Percentiles rank a stretch among this genome's conserved stretches.
Conservation (phyloP, 2,888 invertebrate species). For the Ophion ellenae region DNA sequence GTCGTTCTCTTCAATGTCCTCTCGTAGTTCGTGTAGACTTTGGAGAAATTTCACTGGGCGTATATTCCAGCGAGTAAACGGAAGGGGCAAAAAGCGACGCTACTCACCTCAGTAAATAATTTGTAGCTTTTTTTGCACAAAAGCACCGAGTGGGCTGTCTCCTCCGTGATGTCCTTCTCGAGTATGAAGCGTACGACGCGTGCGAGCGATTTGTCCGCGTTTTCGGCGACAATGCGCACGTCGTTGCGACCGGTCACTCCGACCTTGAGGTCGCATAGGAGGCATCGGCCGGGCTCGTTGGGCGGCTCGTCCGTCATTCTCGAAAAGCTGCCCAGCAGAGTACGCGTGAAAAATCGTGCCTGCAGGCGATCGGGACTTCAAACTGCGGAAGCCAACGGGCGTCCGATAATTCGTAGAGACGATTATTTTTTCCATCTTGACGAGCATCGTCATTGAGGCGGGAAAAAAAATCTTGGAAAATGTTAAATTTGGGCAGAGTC, state of each 20-base stretch:
- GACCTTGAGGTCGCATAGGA: constrained; percentile 87
- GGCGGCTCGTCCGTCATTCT: constrained; percentile 80
- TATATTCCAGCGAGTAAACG: not conserved
- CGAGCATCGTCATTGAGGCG: not conserved
- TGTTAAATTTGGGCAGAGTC: not conserved
- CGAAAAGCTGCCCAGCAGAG: constrained; percentile 11
- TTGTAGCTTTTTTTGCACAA: constrained; percentile 90
- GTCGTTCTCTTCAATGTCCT: constrained; percentile 80
- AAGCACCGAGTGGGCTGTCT: constrained; percentile 85
- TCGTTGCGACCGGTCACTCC: constrained; percentile 85
- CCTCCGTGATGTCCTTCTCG: constrained; percentile 84
- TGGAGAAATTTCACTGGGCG: not conserved
- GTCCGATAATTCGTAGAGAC: constrained; percentile 4
- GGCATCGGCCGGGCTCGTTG: constrained; percentile 84
- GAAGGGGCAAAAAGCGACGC: not conserved
- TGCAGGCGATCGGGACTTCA: not conserved
- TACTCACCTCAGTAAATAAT: constrained; percentile 85
- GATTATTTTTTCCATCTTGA: constrained; percentile 2
- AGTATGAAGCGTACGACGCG: constrained; percentile 84
- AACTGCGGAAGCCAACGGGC: not conserved
- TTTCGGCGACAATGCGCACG: constrained; percentile 85
- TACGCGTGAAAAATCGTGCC: not conserved
- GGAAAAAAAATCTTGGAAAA: not conserved
- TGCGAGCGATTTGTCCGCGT: constrained; percentile 80
- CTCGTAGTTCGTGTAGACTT: constrained; percentile 82